A percentile compares a stretch with the other conserved stretches of the same genome.
Conservation (phyloP, 1,140 invertebrate species). For the Zaprionus taronus region DNA sequence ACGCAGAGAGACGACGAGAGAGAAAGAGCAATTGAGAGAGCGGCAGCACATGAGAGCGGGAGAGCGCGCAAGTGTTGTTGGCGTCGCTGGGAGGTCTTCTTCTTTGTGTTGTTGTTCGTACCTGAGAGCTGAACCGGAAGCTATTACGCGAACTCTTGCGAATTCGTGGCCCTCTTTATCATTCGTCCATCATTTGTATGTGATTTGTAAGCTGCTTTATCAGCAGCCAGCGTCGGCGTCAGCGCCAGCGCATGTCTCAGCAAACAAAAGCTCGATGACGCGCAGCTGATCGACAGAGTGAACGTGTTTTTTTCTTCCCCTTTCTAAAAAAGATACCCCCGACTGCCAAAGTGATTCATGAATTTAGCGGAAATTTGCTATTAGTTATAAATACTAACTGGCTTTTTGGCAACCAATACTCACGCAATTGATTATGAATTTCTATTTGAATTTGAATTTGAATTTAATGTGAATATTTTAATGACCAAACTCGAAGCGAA, state of each 20-base stretch:
- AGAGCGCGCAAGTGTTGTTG: constrained; percentile 37
- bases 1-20: neutral
- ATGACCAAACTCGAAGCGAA: constrained; percentile 50
- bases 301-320: constrained; percentile 39
- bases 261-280: constrained; percentile 35
- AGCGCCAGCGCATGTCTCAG: constrained; percentile 10
- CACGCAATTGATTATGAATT: constrained; percentile 5
- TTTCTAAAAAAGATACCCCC: constrained; percentile 27
- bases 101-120: constrained; percentile 29
- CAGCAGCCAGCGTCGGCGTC: constrained; percentile 13
- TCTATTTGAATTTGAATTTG: neutral
- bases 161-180: constrained; percentile 46
- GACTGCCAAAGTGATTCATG: constrained; percentile 49
- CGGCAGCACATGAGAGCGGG: constrained; percentile 3
- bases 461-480: constrained; percentile 31
- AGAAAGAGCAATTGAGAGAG: constrained; percentile 10
- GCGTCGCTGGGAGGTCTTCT: constrained; percentile 28
- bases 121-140: constrained; percentile 60
- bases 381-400: constrained; percentile 35
- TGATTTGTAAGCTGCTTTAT: constrained; percentile 45
- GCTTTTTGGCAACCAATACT: constrained; percentile 23
- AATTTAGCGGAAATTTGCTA: constrained; percentile 51
- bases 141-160: constrained; percentile 59
- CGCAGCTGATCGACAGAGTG: constrained; percentile 11
- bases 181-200: constrained; percentile 42